Evolutionary conservation across 2,888 invertebrate genomes (phyloP), one percentile per base, ranked within the genome.

Genomic region (Galerucella nymphaeae): DNA sequence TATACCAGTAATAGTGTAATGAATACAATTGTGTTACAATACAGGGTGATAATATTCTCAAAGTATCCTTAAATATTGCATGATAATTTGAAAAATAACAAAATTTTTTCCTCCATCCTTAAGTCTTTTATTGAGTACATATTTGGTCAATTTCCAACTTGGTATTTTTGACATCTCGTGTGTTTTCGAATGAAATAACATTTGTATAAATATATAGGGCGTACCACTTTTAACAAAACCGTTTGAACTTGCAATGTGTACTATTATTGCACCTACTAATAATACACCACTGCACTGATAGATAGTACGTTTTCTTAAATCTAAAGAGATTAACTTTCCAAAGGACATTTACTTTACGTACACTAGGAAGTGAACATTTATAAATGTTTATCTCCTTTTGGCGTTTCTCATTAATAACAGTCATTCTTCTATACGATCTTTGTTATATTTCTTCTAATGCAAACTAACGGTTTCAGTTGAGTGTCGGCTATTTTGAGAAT

Each of bases 361-460:
- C 1, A 13, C 45, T 2, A 45, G 45, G 45, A 45, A 14, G 14
- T 11, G 14, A 55, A 55, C 16, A 55, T 55, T 55, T 18, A 55
- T 55, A 55, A 18, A 55, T 18, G 16, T 18, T 55, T 18, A 9
- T 16, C 55, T 55, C 14, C 55, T 16, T 55, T 55, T n/a, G 55
- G 55, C 55, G 18, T 55, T 45, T 55, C 55, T 18, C 16, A 55
- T 55, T 55, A 55, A 55, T 55, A 55, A 55, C 18, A 55, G 55
- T 55, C 55, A 55, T 55, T 55, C 55, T 16, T 55, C n/a, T 55
- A 55, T 2, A 45, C 45, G 45, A 5, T 55, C 55, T 55, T 55
- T 55, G 55, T 9, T 18, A n/a, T 55, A 55, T 55, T 55, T 55
- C 18, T 55, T n/a, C 55, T 10, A 55, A 55, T 16, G 55, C 11